Percentiles rank a stretch among this genome's conserved stretches.
Conservation (phyloP, 2,113 vertebrate genomes). For the Thalassarche chlororhynchos region DNA sequence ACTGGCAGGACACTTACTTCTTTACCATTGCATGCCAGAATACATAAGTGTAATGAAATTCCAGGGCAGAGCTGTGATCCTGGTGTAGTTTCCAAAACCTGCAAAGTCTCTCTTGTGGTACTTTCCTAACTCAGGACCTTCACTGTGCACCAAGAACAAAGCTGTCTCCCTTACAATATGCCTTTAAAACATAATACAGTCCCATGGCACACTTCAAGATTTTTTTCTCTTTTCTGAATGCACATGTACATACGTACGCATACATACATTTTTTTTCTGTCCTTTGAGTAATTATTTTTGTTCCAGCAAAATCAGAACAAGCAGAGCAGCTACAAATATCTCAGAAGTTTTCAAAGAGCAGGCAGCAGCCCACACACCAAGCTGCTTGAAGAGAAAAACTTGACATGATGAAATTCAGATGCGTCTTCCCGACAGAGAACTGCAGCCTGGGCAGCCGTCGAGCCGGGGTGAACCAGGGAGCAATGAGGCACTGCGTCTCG, state of each 20-base stretch:
- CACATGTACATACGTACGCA: background rate
- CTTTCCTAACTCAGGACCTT: background rate
- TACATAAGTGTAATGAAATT: background rate
- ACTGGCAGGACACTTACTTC: background rate
- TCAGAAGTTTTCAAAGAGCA: slow-evolving; percentile 67
- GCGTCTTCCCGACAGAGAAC: slow-evolving; percentile 3
- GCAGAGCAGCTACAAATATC: slow-evolving; percentile 43
- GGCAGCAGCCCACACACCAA: slow-evolving; percentile 52
- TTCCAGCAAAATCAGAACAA: slow-evolving; percentile 51
- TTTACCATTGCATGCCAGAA: background rate
- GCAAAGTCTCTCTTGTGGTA: background rate
- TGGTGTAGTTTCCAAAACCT: background rate
- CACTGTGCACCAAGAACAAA: background rate
- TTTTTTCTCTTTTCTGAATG: background rate
- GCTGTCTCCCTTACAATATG: background rate
- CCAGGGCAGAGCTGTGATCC: background rate
- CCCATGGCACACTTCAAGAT: background rate
- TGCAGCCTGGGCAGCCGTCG: background rate
- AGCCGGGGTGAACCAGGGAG: background rate
- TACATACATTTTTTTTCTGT: background rate
- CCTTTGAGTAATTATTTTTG: slow-evolving; percentile 50
- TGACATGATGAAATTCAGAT: slow-evolving; percentile 57
- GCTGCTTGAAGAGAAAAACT: slow-evolving; percentile 25
- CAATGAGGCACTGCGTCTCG: background rate
- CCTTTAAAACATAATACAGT: background rate